Evolutionary conservation across 2,888 invertebrate genomes (phyloP).

Genomic region (Andrena trimmerana): DNA sequence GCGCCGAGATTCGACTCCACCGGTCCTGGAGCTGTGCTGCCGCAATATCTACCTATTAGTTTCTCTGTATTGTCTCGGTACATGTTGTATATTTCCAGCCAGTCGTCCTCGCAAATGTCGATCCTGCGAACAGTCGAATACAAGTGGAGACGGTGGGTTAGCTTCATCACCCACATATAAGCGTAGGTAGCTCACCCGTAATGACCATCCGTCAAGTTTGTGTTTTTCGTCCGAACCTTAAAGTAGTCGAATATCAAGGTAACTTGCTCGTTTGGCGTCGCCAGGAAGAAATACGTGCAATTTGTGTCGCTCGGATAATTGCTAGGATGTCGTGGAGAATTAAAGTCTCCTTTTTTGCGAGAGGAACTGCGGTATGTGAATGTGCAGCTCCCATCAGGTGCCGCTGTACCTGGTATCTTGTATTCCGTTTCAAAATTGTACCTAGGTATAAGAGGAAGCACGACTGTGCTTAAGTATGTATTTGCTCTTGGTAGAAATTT

Average conservation of each 20-base stretch:
- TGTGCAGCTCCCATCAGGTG: conserved; percentile 95
- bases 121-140: conserved; percentile 85
- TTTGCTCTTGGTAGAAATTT: too few species aligned
- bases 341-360: conserved; percentile 95
- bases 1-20: conserved; percentile 96
- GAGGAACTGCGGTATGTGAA: conserved; percentile 96
- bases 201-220: conserved; percentile 91
- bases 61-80: conserved; percentile 93
- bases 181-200: conserved; percentile 88
- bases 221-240: conserved; percentile 93
- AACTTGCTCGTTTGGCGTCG: conserved; percentile 95
- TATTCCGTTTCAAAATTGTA: conserved; percentile 91
- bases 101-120: conserved; percentile 94
- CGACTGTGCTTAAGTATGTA: too few species aligned
- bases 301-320: conserved; percentile 98
- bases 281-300: conserved; percentile 96
- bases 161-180: too few species aligned
- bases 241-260: conserved; percentile 96
- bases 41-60: conserved; percentile 96
- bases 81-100: conserved; percentile 97
- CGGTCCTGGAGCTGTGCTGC: conserved; percentile 96
- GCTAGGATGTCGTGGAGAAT: conserved; percentile 98
- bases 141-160: background rate
- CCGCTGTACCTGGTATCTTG: conserved; percentile 96
- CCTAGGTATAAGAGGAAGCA: conserved; percentile 67